Conservation (phyloP, 2,797 vertebrate species). For the Halcyon smyrnensis region DNA sequence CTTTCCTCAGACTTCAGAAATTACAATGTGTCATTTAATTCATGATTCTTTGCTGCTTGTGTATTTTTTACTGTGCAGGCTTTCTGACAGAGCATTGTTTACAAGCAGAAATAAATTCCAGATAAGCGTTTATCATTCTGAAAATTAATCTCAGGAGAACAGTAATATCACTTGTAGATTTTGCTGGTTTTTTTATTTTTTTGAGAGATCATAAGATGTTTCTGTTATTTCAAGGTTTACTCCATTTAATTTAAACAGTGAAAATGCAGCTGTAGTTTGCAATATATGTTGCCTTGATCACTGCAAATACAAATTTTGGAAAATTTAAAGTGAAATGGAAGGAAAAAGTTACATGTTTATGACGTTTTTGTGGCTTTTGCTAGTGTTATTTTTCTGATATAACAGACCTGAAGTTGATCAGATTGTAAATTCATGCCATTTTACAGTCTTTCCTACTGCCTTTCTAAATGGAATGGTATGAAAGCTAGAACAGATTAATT, state of each 20-base stretch:
- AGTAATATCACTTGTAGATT: background rate
- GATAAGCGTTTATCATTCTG: background rate
- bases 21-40: slow-evolving; percentile 23
- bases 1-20: background rate
- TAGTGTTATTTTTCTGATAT: background rate
- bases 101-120: slow-evolving; percentile 13
- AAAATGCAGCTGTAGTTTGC: background rate
- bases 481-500: background rate
- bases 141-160: background rate
- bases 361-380: background rate
- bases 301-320: background rate
- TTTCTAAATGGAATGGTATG: background rate
- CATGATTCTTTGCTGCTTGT: background rate
- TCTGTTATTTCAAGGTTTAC: background rate
- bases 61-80: background rate
- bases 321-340: background rate
- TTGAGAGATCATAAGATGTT: background rate
- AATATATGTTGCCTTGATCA: background rate
- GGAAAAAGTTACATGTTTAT: background rate
- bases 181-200: background rate
- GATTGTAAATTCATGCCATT: background rate
- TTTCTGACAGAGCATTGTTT: slow-evolving; percentile 3
- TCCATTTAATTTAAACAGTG: background rate
- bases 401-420: background rate
- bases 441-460: background rate